Conservation (phyloP, 2,113 vertebrate species). For the Pycnonotus jocosus region DNA sequence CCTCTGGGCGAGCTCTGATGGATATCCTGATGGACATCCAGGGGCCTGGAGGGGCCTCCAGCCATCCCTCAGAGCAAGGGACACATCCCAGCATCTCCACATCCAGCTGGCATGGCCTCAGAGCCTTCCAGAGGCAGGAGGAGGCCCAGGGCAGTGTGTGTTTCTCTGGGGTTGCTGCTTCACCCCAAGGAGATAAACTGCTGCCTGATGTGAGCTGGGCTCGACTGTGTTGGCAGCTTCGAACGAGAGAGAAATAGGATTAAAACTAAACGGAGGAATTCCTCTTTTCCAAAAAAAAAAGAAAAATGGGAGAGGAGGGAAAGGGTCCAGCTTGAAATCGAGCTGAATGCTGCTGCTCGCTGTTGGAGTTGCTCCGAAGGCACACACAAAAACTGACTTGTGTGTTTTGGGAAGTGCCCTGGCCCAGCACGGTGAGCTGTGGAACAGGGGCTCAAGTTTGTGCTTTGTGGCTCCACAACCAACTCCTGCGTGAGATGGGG, state of each 20-base stretch:
- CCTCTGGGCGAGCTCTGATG: fast-evolving
- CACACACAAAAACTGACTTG: not conserved
- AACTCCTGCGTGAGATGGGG: fast-evolving
- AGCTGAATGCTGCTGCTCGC: not conserved
- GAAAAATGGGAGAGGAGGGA: not conserved
- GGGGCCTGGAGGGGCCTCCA: not conserved
- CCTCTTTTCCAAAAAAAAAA: not conserved
- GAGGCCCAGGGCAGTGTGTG: not conserved
- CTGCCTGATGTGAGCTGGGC: not conserved
- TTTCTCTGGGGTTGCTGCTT: not conserved
- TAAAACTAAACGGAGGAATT: slow-evolving; percentile 34
- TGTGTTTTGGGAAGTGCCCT: not conserved
- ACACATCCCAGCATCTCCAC: not conserved
- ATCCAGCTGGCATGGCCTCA: fast-evolving
- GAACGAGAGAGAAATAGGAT: not conserved
- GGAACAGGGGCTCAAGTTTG: fast-evolving
- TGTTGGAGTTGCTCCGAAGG: not conserved
- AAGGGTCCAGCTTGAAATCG: not conserved
- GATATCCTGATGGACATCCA: not conserved
- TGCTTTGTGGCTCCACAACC: not conserved
- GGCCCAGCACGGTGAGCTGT: not conserved
- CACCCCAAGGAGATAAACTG: not conserved
- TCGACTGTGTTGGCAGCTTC: not conserved
- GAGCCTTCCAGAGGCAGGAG: not conserved
- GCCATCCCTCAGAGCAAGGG: fast-evolving